Percentiles rank a stretch among this genome's conserved stretches.
phyloP scores from a whole-genome alignment of 2,113 vertebrate genomes.

The Microtus pennsylvanicus region DNA sequence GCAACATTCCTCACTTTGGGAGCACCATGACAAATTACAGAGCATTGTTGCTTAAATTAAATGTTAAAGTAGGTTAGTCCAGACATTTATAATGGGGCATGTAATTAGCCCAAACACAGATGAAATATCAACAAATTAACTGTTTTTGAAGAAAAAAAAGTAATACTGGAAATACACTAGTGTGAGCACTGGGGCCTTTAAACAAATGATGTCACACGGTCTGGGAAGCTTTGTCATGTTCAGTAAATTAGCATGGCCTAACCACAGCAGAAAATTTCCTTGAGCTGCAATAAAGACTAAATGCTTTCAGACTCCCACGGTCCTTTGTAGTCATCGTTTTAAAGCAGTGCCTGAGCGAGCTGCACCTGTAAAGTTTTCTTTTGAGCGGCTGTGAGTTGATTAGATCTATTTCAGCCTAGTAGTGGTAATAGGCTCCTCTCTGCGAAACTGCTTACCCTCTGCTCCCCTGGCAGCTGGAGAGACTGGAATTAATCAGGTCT shows the following conservation, averaged over 20 bases:
- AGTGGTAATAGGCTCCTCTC: constrained; percentile 99
- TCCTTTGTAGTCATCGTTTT: constrained; percentile 94
- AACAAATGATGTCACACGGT: constrained; percentile 86
- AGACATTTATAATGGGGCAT: constrained; percentile 76
- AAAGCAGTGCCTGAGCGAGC: constrained; percentile 94
- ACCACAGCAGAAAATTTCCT: constrained; percentile 90
- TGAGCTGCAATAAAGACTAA: constrained; percentile 93
- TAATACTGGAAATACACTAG: constrained; percentile 83
- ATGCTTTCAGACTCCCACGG: constrained; percentile 95
- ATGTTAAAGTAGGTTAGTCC: constrained; percentile 79
- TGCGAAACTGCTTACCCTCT: constrained; percentile 96
- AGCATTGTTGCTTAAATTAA: constrained; percentile 81
- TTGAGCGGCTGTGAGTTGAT: constrained; percentile 95
- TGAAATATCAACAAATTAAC: constrained; percentile 80
- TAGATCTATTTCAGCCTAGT: constrained; percentile 97
- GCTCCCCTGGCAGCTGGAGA: constrained; percentile 95
- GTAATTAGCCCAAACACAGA: constrained; percentile 83
- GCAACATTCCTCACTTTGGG: constrained; percentile 80
- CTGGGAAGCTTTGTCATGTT: constrained; percentile 89
- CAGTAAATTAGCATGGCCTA: constrained; percentile 91
- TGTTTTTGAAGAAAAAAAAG: constrained; percentile 81
- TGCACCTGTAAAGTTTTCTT: constrained; percentile 97
- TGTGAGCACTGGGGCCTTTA: constrained; percentile 77
- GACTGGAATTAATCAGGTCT: constrained; percentile 99
- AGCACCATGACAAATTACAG: constrained; percentile 74